These are phyloP conservation scores for Smutsia temminckii DNA, from an alignment of 2,797 vertebrate genomes.

Conservation along the genomic window DNA sequence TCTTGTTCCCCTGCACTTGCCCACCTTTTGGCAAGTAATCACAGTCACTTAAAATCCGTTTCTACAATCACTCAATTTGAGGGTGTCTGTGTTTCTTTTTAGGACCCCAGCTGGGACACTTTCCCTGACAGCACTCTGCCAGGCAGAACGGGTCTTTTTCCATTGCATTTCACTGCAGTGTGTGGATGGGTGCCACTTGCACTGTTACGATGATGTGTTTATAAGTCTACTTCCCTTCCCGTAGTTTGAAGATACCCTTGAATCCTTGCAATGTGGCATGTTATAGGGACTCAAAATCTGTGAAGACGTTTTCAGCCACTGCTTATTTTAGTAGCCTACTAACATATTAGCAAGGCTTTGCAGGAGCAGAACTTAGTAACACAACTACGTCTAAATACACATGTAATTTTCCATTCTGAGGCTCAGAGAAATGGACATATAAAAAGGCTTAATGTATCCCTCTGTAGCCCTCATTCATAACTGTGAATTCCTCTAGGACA, in stretches of 20 bases:
- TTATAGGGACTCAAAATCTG: background rate
- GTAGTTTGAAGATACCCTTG: background rate
- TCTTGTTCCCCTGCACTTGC: background rate
- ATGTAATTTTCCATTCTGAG: background rate
- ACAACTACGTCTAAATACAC: background rate
- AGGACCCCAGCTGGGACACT: background rate
- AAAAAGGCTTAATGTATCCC: background rate
- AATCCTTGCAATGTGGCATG: background rate
- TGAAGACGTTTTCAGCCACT: background rate
- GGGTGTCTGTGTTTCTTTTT: background rate
- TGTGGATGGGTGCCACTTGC: background rate
- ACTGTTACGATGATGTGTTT: background rate
- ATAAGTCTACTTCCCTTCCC: background rate
- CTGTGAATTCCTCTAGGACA: background rate
- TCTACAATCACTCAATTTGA: background rate
- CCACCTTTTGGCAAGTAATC: background rate
- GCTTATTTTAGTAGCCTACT: background rate
- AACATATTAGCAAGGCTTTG: background rate
- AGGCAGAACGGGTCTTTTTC: background rate
- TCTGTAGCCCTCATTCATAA: background rate
- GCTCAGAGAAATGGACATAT: background rate
- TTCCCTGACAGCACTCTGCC: background rate
- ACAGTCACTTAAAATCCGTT: background rate
- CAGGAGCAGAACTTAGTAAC: background rate
- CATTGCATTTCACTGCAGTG: background rate